Conservation (phyloP, 1,140 invertebrate species). For the Caenorhabditis inopinata region DNA sequence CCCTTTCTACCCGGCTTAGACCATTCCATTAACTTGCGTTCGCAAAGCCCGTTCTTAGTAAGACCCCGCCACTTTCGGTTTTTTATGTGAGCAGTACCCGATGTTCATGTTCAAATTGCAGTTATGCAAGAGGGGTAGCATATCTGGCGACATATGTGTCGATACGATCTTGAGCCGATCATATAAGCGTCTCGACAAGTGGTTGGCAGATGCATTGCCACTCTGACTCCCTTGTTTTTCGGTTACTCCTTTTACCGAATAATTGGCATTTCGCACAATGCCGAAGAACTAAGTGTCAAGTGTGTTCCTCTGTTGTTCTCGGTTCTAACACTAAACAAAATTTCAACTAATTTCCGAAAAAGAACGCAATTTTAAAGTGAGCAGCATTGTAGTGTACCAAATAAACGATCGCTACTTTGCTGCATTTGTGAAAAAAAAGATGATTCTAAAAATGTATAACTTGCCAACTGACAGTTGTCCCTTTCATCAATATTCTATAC, state of each 20-base stretch:
- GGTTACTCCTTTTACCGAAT: neutral
- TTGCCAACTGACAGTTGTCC: neutral
- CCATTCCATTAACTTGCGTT: constrained; percentile 22
- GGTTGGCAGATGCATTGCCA: constrained; percentile 25
- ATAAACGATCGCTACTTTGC: no score
- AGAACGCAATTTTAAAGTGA: neutral
- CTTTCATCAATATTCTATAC: no score
- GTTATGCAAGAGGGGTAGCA: neutral
- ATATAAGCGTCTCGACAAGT: constrained; percentile 6
- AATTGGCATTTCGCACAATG: constrained; percentile 2
- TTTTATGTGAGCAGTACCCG: neutral
- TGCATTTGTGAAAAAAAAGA: neutral
- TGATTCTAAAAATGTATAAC: constrained; percentile 6
- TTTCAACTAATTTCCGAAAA: constrained; percentile 15
- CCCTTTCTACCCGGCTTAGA: neutral
- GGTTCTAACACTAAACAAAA: neutral
- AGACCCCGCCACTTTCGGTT: neutral
- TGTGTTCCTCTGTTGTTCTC: neutral
- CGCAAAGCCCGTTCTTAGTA: neutral
- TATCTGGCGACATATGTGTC: constrained; percentile 21
- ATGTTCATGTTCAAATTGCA: constrained; percentile 4
- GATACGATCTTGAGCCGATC: constrained; percentile 31
- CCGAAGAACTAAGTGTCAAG: constrained; percentile 20
- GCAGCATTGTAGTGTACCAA: neutral
- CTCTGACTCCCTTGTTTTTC: neutral